These are phyloP conservation scores for Montipora capitata DNA, from an alignment of 92 coral and sea anemone genomes.

Conservation along the genomic window DNA sequence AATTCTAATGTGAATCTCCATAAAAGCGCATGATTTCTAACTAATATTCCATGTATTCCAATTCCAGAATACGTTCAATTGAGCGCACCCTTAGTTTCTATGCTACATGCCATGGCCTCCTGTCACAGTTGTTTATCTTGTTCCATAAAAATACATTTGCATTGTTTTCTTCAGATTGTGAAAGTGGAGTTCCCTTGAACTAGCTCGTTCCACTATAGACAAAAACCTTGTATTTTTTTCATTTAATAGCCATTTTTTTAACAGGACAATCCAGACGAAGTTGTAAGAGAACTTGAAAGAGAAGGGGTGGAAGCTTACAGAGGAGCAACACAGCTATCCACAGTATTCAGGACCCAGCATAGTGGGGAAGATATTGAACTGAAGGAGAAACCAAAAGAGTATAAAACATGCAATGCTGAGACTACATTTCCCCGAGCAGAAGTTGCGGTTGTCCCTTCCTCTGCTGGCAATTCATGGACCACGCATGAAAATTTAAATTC, in stretches of 20 bases:
- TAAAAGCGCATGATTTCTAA: too few relatives aligned
- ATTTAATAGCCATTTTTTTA: not conserved
- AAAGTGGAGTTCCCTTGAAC: too few relatives aligned
- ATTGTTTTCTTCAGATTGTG: too few relatives aligned
- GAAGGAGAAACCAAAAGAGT: not conserved
- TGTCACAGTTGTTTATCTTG: too few relatives aligned
- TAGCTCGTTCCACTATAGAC: too few relatives aligned
- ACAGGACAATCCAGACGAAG: slow-evolving; percentile 94
- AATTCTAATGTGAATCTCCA: too few relatives aligned
- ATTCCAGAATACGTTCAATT: too few relatives aligned
- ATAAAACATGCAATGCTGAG: not conserved
- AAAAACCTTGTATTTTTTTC: too few relatives aligned
- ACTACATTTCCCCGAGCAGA: slow-evolving; percentile 33
- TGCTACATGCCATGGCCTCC: too few relatives aligned
- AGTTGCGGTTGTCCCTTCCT: slow-evolving; percentile 53
- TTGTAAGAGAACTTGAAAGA: slow-evolving; percentile 81
- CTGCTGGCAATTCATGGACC: slow-evolving; percentile 9
- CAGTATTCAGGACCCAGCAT: slow-evolving; percentile 78
- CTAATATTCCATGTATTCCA: too few relatives aligned
- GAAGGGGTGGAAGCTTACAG: slow-evolving; percentile 92
- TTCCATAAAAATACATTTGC: too few relatives aligned
- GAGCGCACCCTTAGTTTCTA: too few relatives aligned
- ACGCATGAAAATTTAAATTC: not conserved
- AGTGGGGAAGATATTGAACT: slow-evolving; percentile 1
- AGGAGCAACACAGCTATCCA: slow-evolving; percentile 95